phyloP scores from a whole-genome alignment of 2,888 invertebrate species.

The Alloscopus bannaensis region DNA sequence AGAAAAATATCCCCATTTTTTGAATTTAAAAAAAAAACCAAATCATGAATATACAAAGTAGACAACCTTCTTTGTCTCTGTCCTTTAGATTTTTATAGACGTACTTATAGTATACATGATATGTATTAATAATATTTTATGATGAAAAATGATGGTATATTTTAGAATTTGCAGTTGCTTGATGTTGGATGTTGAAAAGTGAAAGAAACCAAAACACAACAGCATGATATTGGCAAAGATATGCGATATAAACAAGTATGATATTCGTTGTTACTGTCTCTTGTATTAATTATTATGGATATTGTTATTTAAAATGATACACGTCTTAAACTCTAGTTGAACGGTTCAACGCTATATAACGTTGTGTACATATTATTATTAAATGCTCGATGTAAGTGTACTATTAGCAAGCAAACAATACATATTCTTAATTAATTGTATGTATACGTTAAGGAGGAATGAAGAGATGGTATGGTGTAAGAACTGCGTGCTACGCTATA shows the following conservation, averaged over 20 bases:
- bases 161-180: slow-evolving; percentile 15
- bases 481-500: slow-evolving; percentile 32
- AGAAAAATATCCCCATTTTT: not conserved
- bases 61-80: not conserved
- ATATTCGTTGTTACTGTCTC: slow-evolving; percentile 30
- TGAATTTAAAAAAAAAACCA: not conserved
- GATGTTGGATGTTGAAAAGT: not conserved
- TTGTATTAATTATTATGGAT: slow-evolving; percentile 32
- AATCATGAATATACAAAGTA: not conserved
- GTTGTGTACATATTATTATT: not conserved
- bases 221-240: slow-evolving; percentile 27
- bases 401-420: not conserved
- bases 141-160: slow-evolving; percentile 1
- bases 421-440: slow-evolving; percentile 14
- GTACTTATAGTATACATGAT: not conserved
- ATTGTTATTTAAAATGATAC: slow-evolving; percentile 13
- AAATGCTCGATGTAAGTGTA: not conserved
- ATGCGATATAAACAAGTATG: too few relatives aligned
- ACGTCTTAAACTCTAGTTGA: slow-evolving; percentile 4
- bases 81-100: slow-evolving; percentile 20
- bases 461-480: not conserved
- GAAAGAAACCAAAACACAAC: slow-evolving; percentile 16
- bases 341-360: slow-evolving; percentile 1
- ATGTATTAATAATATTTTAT: slow-evolving; percentile 21
- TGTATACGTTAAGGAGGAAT: slow-evolving; percentile 30